phyloP scores from a whole-genome alignment of 2,113 vertebrate species.

The Dipodomys spectabilis region DNA sequence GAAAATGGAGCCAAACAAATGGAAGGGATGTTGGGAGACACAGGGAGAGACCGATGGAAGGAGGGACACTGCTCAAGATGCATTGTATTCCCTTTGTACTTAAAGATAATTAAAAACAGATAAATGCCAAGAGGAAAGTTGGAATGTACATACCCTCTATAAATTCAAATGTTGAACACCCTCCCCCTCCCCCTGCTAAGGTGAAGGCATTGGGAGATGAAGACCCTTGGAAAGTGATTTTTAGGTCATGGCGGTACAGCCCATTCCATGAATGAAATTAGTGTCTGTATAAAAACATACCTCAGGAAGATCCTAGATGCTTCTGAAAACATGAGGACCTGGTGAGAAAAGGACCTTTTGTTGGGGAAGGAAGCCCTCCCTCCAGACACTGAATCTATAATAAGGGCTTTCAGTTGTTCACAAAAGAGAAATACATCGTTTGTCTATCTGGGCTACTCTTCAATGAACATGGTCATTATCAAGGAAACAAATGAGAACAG shows the following conservation, averaged over 20 bases:
- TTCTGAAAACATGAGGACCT: not conserved
- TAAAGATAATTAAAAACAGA: too few relatives aligned
- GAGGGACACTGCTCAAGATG: too few relatives aligned
- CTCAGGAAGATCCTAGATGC: rapidly evolving
- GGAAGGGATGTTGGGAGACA: too few relatives aligned
- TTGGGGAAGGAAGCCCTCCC: rapidly evolving
- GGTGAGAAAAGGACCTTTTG: not conserved
- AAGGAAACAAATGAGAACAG: too few relatives aligned
- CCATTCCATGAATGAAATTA: not conserved
- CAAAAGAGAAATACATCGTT: not conserved
- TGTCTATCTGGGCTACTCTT: too few relatives aligned
- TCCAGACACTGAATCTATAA: not conserved
- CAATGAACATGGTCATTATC: too few relatives aligned
- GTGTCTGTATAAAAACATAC: not conserved
- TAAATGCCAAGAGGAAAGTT: too few relatives aligned
- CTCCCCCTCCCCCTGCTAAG: not conserved
- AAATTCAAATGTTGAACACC: not conserved
- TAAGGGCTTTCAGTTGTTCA: not conserved
- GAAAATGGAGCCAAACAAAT: too few relatives aligned
- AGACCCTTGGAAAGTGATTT: not conserved
- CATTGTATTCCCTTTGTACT: too few relatives aligned
- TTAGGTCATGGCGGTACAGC: not conserved
- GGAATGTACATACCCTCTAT: not conserved
- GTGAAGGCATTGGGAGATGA: not conserved
- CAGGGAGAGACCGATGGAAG: too few relatives aligned